A percentile compares a stretch with the other conserved stretches of the same genome.
Evolutionary conservation across 2,113 vertebrate species (phyloP).

Genomic region (Centropristis striata): DNA sequence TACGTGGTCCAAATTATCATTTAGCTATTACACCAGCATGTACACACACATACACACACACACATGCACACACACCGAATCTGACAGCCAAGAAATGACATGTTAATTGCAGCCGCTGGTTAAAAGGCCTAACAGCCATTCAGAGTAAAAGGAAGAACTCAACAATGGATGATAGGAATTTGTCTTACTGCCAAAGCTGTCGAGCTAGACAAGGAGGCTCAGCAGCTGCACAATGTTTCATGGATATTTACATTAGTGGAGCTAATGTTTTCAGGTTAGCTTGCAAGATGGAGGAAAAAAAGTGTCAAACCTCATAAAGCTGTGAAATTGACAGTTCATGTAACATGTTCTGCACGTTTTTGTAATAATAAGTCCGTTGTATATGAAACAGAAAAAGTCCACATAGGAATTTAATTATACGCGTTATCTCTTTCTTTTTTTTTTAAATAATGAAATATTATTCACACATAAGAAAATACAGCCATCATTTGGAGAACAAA

Average conservation of each 20-base stretch:
- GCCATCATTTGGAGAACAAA: background rate
- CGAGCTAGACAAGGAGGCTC: conserved; percentile 47
- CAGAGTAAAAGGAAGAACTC: conserved; percentile 59
- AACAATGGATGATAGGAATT: conserved; percentile 68
- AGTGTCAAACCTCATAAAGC: background rate
- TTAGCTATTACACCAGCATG: conserved; percentile 44
- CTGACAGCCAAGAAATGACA: conserved; percentile 74
- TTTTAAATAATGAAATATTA: background rate
- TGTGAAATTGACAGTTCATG: conserved; percentile 8
- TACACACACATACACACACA: conserved; percentile 2
- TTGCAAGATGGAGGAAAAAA: conserved; percentile 14
- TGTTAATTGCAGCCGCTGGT: conserved; percentile 73
- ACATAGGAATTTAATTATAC: no score
- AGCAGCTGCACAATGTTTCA: conserved; percentile 42
- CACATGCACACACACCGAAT: conserved; percentile 11
- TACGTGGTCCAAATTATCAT: conserved; percentile 58
- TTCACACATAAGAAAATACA: background rate
- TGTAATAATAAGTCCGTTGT: background rate
- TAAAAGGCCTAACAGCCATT: conserved; percentile 67
- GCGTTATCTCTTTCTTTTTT: no score
- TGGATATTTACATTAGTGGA: conserved; percentile 53
- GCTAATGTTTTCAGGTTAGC: conserved; percentile 41
- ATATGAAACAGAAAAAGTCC: background rate
- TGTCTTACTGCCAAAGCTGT: conserved; percentile 70
- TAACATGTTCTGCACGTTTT: background rate